Evolutionary conservation across 2,797 vertebrate species (phyloP).

Genomic region (Crax fasciolata): DNA sequence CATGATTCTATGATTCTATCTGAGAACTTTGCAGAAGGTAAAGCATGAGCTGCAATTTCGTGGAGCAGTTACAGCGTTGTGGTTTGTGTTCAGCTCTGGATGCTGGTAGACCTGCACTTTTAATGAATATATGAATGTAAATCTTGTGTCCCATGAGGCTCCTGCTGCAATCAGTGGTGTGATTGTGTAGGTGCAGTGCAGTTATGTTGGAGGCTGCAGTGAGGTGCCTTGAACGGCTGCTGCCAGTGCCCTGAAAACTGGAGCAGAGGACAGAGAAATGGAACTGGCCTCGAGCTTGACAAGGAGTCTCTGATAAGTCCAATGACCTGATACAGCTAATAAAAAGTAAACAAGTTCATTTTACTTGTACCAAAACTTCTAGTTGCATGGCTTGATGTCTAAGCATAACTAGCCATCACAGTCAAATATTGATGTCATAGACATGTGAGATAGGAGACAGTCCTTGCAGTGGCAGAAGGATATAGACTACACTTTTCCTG

Average conservation of each 20-base stretch:
- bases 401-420: not conserved
- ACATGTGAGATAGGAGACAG: not conserved
- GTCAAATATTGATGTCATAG: not conserved
- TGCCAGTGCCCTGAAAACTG: not conserved
- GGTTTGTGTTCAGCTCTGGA: not conserved
- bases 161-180: not conserved
- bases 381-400: not conserved
- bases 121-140: not conserved
- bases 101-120: not conserved
- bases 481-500: not conserved
- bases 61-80: not conserved
- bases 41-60: rapidly evolving
- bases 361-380: not conserved
- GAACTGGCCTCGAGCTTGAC: not conserved
- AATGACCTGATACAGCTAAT: not conserved
- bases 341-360: not conserved
- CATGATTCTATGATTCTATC: too few relatives aligned
- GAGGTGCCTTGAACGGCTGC: not conserved
- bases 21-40: not conserved
- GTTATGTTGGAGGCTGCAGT: not conserved
- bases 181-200: not conserved
- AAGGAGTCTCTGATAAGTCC: not conserved
- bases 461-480: not conserved
- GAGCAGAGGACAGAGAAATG: not conserved
- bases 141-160: not conserved